Evolutionary conservation across 64 coral and sea anemone species (phyloP), one percentile per base, ranked within the genome.

Genomic region (Stichodactyla helianthus): DNA sequence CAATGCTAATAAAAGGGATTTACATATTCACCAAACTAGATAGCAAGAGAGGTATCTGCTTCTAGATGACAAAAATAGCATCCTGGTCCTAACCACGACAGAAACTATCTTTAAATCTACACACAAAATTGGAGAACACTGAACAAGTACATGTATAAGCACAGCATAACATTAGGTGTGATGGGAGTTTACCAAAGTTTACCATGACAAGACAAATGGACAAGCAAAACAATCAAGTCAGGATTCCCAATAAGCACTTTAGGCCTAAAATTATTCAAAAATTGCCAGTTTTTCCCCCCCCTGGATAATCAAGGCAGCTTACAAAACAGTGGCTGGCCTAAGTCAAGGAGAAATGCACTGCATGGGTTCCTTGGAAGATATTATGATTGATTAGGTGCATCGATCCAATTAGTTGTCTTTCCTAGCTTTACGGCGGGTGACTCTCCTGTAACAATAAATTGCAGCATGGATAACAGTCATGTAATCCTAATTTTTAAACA

Each of bases 391-490:
- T 28, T 74, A 8, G 25, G 22, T 27, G 25, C 26, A 35, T 58
- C 4, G 35, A 59, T 59, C 20, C 25, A 0, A 58, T 84, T 71
- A 89, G 87, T 82, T 88, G 7, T 89, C 88, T 35, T 89, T 89
- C 22, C 88, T 83, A 19, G 88, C 20, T 56, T 65, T 89, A 50
- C 63, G 20, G 71, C 88, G 82, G 55, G 88, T 89, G 27, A 17
- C 70, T 82, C 20, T 84, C 88, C 88, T 89, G 8, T 15, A 18
- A 82, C 14, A 17, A 15, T 26, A 81, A 89, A 54, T 44, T 44
- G 35, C 35, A 44, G 35, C 35, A 44, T 44, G 35, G 35, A 3
- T 44, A 44, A 44, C 35, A 44, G 35, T 44, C 35, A 44, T 44
- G 1, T 44, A 44, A 1, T 44, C 35, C 35, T 44, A 44, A 44